Conservation (phyloP, 92 coral and sea anemone species). For the Epizoanthus stellaris region DNA sequence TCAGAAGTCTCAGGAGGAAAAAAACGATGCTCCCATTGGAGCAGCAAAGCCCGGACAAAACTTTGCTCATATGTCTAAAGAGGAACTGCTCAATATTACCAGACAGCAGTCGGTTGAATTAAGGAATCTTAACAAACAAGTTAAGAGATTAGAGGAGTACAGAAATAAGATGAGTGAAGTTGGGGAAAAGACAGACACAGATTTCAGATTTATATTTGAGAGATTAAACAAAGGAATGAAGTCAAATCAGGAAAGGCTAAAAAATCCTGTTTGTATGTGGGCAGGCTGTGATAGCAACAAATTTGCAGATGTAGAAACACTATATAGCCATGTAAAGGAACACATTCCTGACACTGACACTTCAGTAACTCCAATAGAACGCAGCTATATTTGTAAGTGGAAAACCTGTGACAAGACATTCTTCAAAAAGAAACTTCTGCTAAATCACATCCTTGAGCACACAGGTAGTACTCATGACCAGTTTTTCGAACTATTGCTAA, state of each 20-base stretch:
- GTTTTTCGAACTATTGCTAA: constrained; percentile 19
- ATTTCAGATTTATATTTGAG: constrained; percentile 38
- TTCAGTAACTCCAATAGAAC: constrained; percentile 26
- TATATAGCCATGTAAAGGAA: constrained; percentile 37
- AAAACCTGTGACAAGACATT: constrained; percentile 37
- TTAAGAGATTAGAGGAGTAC: constrained; percentile 20
- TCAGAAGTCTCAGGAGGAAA: constrained; percentile 16
- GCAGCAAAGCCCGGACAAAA: background rate
- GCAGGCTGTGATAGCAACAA: constrained; percentile 16
- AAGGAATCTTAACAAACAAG: constrained; percentile 25
- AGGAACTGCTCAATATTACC: constrained; percentile 38
- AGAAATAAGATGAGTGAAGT: constrained; percentile 45
- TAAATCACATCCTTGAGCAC: constrained; percentile 30
- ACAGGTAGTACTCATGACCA: constrained; percentile 20
- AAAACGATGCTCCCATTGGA: constrained; percentile 1
- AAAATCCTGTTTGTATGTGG: constrained; percentile 37
- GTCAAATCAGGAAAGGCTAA: constrained; percentile 31
- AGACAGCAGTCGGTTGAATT: constrained; percentile 33
- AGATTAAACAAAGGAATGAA: constrained; percentile 21
- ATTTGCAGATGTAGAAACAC: constrained; percentile 45
- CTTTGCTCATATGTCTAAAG: constrained; percentile 36
- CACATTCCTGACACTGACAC: constrained; percentile 45
- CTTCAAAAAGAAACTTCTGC: constrained; percentile 32
- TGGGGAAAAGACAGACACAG: constrained; percentile 44
- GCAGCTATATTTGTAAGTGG: constrained; percentile 38